These are phyloP conservation scores for Vannuccia rotundouncinata DNA, from an alignment of 2,888 invertebrate species.

Conservation along the genomic window DNA sequence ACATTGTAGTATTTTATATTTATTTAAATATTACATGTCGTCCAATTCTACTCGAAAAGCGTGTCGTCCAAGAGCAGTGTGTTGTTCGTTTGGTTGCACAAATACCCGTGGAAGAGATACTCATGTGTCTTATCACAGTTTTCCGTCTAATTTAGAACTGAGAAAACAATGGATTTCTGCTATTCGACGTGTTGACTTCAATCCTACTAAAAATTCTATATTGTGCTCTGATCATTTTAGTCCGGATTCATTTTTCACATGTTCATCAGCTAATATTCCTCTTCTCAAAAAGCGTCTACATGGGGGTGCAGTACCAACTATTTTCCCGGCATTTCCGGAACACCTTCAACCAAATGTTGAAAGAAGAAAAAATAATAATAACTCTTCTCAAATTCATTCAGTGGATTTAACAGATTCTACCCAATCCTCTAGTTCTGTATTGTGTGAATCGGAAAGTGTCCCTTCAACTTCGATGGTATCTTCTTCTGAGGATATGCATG, in stretches of 20 bases:
- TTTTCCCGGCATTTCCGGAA: conserved; percentile 13
- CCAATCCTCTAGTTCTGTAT: background rate
- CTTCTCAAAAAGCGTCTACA: conserved; percentile 1
- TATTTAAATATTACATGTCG: background rate
- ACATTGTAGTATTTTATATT: background rate
- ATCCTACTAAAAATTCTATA: conserved; percentile 1
- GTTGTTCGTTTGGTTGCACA: conserved; percentile 13
- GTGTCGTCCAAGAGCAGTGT: background rate
- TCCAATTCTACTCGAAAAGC: background rate
- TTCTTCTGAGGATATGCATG: conserved; percentile 16
- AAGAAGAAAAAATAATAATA: background rate
- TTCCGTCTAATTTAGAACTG: conserved; percentile 3
- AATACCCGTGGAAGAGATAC: conserved; percentile 17
- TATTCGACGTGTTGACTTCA: background rate
- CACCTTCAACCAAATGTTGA: too few species aligned
- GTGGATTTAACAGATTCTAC: background rate
- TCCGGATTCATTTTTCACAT: background rate
- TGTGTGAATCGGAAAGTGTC: background rate
- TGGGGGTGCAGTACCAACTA: conserved; percentile 20
- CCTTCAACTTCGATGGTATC: conserved; percentile 13
- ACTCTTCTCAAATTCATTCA: conserved; percentile 9
- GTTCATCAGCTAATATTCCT: background rate
- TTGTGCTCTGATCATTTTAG: conserved; percentile 17
- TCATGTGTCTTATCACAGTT: background rate
- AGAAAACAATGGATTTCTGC: conserved; percentile 25